Conservation (phyloP, 2,113 vertebrate genomes). For the Odontesthes bonariensis region DNA sequence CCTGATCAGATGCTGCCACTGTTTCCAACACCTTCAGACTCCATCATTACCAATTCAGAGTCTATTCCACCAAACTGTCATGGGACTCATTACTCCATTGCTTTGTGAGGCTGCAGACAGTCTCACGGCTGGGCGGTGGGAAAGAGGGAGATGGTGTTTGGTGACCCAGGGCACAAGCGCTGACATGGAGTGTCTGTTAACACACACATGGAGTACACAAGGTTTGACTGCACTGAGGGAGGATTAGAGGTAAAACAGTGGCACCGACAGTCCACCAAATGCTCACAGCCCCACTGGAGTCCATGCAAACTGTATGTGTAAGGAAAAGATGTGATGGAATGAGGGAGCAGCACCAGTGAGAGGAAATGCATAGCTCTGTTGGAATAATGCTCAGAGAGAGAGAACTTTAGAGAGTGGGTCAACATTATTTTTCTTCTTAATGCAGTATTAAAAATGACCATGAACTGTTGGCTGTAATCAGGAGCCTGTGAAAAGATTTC, state of each 20-base stretch:
- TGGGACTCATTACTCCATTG: conserved; percentile 78
- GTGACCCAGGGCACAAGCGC: conserved; percentile 62
- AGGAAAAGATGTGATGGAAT: conserved; percentile 5
- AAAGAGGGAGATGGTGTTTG: conserved; percentile 37
- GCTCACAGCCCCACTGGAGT: conserved; percentile 12
- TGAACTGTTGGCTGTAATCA: background rate
- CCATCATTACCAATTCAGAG: conserved; percentile 76
- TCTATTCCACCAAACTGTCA: conserved; percentile 62
- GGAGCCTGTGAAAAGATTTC: background rate
- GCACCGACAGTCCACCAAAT: conserved; percentile 19
- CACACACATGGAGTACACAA: conserved; percentile 37
- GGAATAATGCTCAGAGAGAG: background rate
- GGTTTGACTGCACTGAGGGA: conserved; percentile 63
- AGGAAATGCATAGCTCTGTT: background rate
- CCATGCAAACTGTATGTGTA: conserved; percentile 6
- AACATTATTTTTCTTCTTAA: background rate
- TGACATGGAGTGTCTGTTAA: conserved; percentile 70
- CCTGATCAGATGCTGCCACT: conserved; percentile 58
- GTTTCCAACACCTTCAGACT: conserved; percentile 70
- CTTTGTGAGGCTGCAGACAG: conserved; percentile 75
- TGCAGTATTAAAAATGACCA: background rate
- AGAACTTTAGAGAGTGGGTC: background rate
- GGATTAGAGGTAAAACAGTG: conserved; percentile 52
- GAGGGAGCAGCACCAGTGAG: background rate
- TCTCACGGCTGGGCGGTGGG: conserved; percentile 46